Percentiles rank a stretch among this genome's conserved stretches.
Conservation (phyloP, 2,888 invertebrate genomes). For the Drosophila helvetica region DNA sequence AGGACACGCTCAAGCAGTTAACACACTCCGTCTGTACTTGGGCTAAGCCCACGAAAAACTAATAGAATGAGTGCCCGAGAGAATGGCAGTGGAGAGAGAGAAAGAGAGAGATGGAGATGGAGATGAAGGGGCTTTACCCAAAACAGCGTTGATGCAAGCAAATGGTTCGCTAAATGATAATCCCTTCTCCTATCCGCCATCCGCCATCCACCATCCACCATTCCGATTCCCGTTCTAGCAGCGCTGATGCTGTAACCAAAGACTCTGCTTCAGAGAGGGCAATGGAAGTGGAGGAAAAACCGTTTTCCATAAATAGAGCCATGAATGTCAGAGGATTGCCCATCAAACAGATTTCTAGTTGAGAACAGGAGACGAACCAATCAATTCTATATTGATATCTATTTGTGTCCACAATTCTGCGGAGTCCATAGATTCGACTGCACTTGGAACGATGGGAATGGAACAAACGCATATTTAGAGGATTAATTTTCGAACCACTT, state of each 20-base stretch:
- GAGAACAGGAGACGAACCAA: not conserved
- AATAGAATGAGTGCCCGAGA: not conserved
- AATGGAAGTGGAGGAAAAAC: not conserved
- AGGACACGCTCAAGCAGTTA: slow-evolving; percentile 38
- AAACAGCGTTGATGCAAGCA: slow-evolving; percentile 2
- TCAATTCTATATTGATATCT: no score
- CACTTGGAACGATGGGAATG: no score
- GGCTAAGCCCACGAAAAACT: slow-evolving; percentile 39
- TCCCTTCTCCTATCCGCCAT: slow-evolving; percentile 2
- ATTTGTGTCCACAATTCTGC: no score
- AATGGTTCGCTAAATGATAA: slow-evolving; percentile 38
- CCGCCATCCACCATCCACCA: not conserved
- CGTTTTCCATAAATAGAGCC: slow-evolving; percentile 5
- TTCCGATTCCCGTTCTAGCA: not conserved
- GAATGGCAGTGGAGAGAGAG: not conserved
- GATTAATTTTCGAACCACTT: no score
- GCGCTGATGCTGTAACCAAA: not conserved
- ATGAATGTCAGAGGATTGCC: slow-evolving; percentile 20
- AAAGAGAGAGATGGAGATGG: not conserved
- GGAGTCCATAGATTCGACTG: no score
- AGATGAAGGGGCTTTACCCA: not conserved
- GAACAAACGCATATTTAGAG: no score
- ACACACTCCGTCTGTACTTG: slow-evolving; percentile 44
- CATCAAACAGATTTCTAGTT: slow-evolving; percentile 14
- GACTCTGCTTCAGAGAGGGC: not conserved